Percentiles rank a stretch among this genome's conserved stretches.
phyloP scores from a whole-genome alignment of 2,797 vertebrate genomes.

The Limnodromus scolopaceus region DNA sequence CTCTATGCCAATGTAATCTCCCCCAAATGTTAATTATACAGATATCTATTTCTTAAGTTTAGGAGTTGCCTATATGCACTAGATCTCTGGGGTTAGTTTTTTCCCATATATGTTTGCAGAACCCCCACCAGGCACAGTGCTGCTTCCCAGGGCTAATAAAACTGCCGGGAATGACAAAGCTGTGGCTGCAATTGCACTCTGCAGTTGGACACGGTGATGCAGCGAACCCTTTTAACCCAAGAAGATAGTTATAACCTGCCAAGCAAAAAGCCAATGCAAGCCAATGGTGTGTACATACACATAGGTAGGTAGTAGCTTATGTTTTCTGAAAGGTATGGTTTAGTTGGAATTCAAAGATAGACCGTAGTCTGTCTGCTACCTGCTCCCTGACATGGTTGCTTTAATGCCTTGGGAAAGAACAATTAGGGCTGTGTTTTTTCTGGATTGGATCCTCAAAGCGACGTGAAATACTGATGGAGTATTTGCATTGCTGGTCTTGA shows the following conservation, averaged over 20 bases:
- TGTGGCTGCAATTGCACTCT: neutral
- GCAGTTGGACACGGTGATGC: too few relatives aligned
- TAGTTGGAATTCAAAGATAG: neutral
- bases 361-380: neutral
- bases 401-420: neutral
- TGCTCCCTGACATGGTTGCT: too few relatives aligned
- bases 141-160: neutral
- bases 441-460: neutral
- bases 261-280: neutral
- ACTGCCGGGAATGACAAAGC: neutral
- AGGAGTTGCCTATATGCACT: neutral
- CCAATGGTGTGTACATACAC: accelerated
- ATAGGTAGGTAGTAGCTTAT: neutral
- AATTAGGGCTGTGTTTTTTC: neutral
- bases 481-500: neutral
- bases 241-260: neutral
- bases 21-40: neutral
- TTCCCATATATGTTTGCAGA: neutral
- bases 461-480: neutral
- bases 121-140: neutral
- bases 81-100: neutral
- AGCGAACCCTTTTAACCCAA: neutral
- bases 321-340: neutral
- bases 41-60: neutral
- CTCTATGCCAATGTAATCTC: neutral